Evolutionary conservation across 2,113 vertebrate species (phyloP).

Genomic region (Percina caprodes): DNA sequence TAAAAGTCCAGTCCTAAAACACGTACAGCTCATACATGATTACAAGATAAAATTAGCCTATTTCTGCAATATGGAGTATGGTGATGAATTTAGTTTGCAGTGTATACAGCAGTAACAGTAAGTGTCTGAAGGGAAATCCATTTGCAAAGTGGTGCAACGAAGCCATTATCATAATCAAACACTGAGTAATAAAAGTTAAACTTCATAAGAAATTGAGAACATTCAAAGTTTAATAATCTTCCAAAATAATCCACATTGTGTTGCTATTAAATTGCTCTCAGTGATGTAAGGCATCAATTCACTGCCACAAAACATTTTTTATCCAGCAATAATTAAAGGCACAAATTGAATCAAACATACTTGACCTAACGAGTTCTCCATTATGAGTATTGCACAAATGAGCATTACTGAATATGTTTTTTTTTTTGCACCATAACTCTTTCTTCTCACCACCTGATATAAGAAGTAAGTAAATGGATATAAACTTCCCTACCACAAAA

Average conservation of each 20-base stretch:
- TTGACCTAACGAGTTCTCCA: not conserved
- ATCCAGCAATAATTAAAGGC: not conserved
- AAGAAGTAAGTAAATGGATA: not conserved
- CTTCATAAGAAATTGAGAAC: not conserved
- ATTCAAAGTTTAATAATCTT: not conserved
- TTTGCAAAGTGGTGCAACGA: not conserved
- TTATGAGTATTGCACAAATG: slow-evolving; percentile 21
- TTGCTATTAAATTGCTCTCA: not conserved
- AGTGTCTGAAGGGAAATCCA: slow-evolving; percentile 4
- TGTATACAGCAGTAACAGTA: not conserved
- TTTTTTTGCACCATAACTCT: not conserved
- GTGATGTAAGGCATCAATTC: not conserved
- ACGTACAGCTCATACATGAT: not conserved
- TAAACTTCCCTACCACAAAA: not conserved
- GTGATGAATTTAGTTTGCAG: not conserved
- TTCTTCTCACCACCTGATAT: not conserved
- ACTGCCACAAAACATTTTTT: not conserved
- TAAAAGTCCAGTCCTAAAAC: not conserved
- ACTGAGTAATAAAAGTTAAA: not conserved
- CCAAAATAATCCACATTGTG: not conserved
- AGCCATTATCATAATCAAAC: not conserved
- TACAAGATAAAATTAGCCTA: not conserved
- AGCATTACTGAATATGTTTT: slow-evolving; percentile 7
- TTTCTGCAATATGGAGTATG: not conserved
- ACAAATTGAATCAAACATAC: not conserved